A percentile compares a stretch with the other conserved stretches of the same genome.
phyloP scores from a whole-genome alignment of 2,888 invertebrate species.

The Melitaea athalia region DNA sequence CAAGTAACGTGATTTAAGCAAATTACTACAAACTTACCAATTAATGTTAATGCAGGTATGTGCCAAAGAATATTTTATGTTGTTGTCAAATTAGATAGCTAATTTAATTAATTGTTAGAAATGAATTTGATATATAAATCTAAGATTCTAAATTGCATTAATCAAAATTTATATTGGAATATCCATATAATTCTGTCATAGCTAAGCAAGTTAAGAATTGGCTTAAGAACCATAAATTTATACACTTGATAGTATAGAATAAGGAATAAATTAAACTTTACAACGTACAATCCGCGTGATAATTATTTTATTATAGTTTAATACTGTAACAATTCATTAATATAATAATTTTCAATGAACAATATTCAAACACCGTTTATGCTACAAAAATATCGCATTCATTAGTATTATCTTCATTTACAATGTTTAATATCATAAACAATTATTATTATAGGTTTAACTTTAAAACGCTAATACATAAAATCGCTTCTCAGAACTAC shows the following conservation, averaged over 20 bases:
- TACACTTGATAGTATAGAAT: slow-evolving; percentile 49
- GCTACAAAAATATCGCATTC: neutral
- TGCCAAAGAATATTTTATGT: too few relatives aligned
- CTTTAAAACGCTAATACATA: too few relatives aligned
- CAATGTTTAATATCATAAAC: too few relatives aligned
- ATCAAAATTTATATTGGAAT: slow-evolving; percentile 12
- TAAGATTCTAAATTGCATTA: neutral
- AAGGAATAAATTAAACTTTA: slow-evolving; percentile 55
- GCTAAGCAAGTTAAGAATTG: slow-evolving; percentile 55
- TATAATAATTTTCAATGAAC: neutral
- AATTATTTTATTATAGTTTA: slow-evolving; percentile 21
- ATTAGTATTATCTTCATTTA: too few relatives aligned
- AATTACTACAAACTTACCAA: too few relatives aligned
- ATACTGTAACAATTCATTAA: neutral
- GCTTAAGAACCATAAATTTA: slow-evolving; percentile 56
- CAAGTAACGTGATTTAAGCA: too few relatives aligned
- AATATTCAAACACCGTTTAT: neutral
- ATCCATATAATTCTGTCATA: slow-evolving; percentile 48
- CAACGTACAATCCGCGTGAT: slow-evolving; percentile 34
- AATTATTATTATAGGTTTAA: too few relatives aligned
- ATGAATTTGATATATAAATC: neutral
- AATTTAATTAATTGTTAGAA: too few relatives aligned
- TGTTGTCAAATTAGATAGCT: too few relatives aligned
- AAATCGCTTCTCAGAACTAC: neutral
- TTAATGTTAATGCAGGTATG: too few relatives aligned